Evolutionary conservation across 53 echinoderm and acorn worm species (phyloP), one percentile per base, ranked within the genome.

Genomic region (Echinometra lucunter): DNA sequence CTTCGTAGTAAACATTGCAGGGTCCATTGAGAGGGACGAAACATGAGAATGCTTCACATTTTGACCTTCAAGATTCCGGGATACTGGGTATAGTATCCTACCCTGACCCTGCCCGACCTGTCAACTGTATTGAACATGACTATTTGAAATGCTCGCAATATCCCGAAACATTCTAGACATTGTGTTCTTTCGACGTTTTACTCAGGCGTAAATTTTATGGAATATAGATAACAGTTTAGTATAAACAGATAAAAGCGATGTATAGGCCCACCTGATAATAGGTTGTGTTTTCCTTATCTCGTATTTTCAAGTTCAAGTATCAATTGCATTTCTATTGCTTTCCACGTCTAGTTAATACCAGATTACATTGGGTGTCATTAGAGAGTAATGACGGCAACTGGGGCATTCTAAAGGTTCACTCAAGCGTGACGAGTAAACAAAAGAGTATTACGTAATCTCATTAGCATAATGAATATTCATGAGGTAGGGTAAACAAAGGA

Each of bases 1-100:
- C 78, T 38, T 18, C 37, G 21, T 78, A 78, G 78, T 85, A 85
- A 38, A 85, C 85, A n/a, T 28, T 81, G n/a, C n/a, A n/a, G 81
- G 37, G 47, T 85, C 30, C 85, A 85, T 53, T 85, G 30, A 78
- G 18, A 16, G 40, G 23, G 42, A 42, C 6, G 23, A 80, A 80
- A 83, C n/a, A 3, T 47, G 78, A 85, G 49, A 47, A 85, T 85
- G 13, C n/a, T 1, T 45, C 11, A 28, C 49, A 85, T n/a, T 85
- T 85, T 45, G 85, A 85, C 45, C 85, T 49, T 21, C 85, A 85
- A 0, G 49, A 47, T 49, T 85, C 53, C 49, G 27, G 49, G 47
- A 85, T 85, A 37, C 30, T 21, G n/a, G n/a, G n/a, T n/a, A n/a
- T 17, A 18, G 44, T 23, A 81, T 44, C 81, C 44, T 1, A 6